A percentile compares a stretch with the other conserved stretches of the same genome.
Evolutionary conservation across 1,140 invertebrate genomes (phyloP).

Genomic region (Drosophila nikananu): DNA sequence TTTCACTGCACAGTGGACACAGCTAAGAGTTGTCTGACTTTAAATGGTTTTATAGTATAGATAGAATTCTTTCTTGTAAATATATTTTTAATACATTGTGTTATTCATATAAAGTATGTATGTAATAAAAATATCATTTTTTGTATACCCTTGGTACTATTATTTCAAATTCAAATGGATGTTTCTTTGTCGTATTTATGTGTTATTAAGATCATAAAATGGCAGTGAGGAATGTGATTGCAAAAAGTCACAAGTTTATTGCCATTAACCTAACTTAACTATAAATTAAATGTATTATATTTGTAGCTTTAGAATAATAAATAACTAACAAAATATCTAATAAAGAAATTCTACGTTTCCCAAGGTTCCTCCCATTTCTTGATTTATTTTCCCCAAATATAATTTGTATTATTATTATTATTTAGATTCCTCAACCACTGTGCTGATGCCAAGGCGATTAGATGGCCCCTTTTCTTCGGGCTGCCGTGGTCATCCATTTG

Average conservation of each 20-base stretch:
- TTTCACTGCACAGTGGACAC: background rate
- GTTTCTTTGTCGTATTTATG: no score
- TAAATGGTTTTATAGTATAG: background rate
- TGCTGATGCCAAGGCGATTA: conserved; percentile 43
- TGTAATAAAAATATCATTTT: no score
- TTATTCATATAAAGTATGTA: background rate
- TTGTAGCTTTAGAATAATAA: no score
- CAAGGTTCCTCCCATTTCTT: background rate
- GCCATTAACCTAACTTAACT: no score
- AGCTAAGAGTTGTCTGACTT: no score
- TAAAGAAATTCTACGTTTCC: background rate
- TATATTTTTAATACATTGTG: background rate
- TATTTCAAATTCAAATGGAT: no score
- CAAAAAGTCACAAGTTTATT: no score
- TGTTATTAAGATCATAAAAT: no score
- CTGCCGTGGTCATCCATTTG: conserved; percentile 18
- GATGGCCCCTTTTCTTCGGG: conserved; percentile 32
- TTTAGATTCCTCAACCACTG: background rate
- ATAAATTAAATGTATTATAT: no score
- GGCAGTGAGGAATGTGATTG: no score
- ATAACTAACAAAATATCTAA: background rate
- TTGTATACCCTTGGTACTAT: no score
- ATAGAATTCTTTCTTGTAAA: background rate
- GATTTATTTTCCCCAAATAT: background rate
- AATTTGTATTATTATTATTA: background rate